A percentile compares a stretch with the other conserved stretches of the same genome.
phyloP scores from a whole-genome alignment of 1,140 invertebrate species.

The Bombyx mandarina region DNA sequence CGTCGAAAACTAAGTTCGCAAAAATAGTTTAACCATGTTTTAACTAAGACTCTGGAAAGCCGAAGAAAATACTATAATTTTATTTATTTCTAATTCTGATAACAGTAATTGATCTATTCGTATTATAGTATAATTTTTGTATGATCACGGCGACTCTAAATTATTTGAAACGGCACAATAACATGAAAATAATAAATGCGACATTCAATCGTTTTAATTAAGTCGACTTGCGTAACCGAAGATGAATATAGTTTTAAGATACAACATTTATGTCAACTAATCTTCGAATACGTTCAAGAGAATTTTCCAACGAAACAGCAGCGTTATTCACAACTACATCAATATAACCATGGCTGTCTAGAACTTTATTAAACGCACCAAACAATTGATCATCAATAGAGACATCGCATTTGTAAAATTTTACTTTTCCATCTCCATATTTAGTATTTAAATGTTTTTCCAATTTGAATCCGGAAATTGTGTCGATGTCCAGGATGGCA shows the following conservation, averaged over 20 bases:
- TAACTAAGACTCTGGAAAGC: no score
- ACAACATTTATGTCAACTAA: conserved; percentile 7
- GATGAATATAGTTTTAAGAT: neutral
- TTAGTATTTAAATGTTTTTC: neutral
- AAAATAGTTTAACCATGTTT: no score
- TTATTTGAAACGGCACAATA: no score
- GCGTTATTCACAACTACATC: conserved; percentile 5
- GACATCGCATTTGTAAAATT: conserved; percentile 6
- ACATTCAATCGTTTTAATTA: no score
- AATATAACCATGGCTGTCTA: neutral
- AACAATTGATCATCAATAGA: conserved; percentile 2
- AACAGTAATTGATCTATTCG: no score
- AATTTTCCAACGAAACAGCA: neutral
- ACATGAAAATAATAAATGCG: no score
- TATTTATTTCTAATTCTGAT: no score
- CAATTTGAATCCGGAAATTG: neutral
- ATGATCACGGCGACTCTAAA: no score
- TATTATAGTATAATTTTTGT: no score
- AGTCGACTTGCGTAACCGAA: no score
- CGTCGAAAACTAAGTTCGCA: no score
- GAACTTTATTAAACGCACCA: neutral
- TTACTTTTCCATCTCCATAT: conserved; percentile 2
- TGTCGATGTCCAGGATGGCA: conserved; percentile 3
- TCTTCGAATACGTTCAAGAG: neutral
- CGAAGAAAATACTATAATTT: no score